Evolutionary conservation across 1,140 invertebrate genomes (phyloP), one percentile per base, ranked within the genome.

Genomic region (Hesperophylax magnus): DNA sequence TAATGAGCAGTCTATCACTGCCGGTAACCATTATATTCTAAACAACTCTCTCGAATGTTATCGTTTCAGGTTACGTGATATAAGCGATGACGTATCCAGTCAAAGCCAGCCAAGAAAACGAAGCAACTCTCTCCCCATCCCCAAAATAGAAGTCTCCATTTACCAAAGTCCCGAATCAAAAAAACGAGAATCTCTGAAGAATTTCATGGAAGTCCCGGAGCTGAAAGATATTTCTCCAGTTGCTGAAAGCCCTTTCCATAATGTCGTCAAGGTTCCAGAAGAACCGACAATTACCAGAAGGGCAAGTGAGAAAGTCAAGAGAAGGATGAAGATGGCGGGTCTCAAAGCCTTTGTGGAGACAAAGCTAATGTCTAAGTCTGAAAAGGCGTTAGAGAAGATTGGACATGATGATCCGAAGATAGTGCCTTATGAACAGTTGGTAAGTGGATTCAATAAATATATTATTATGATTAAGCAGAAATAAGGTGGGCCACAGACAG

Each of bases 71-170:
- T 89, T 97, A 53, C 91, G 95, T 77, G 94, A 95, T 84, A 95
- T 97, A 76, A 95, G 92, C 81, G 96, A 97, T 86, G 94, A 96
- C 84, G 92, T 92, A 39, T 93, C 93, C 1, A 92, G 92, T 58
- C 92, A 93, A 78, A 93, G 94, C 81, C 94, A 95, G 82, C 95
- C 94, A 3, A 89, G 97, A 76, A 93, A 94, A 85, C 90, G 97
- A 72, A 98, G 97, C 84, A 97, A 97, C 86, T 98, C 97, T 0
- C 89, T 98, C 63, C 97, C 97, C 0, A 97, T 98, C 87, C 97
- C 97, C 11, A 97, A 98, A 91, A 97, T 97, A 61, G 95, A 97
- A 87, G 93, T 97, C 4, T 96, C 96, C 0, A 90, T 97, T 71
- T 96, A 96, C 86, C 94, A 96, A 85, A 94, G 93, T 83, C 92